Percentiles rank a stretch among this genome's conserved stretches.
phyloP scores from a whole-genome alignment of 2,888 invertebrate genomes.

The Melinopterus prodromus region DNA sequence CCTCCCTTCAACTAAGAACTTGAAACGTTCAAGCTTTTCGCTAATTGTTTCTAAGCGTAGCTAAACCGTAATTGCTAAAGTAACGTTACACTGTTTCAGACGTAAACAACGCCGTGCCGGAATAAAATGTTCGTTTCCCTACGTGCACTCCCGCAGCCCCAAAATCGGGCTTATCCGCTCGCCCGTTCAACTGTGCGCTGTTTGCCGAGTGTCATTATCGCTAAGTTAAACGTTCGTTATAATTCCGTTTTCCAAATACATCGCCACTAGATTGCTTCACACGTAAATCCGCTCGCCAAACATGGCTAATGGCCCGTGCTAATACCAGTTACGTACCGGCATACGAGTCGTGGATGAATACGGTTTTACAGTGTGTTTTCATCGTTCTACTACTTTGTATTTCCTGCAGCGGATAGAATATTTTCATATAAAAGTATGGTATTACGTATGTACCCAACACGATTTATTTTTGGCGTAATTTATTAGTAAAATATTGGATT shows the following conservation, averaged over 20 bases:
- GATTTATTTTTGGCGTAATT: no score
- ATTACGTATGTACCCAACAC: no score
- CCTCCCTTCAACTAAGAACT: background rate
- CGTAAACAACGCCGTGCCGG: background rate
- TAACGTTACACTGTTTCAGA: background rate
- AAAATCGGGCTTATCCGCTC: background rate
- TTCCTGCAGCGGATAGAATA: no score
- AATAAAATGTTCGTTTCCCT: background rate
- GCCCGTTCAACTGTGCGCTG: background rate
- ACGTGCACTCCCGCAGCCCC: background rate
- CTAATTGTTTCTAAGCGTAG: background rate
- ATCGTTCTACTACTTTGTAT: no score
- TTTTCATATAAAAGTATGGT: no score
- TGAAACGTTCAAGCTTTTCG: background rate
- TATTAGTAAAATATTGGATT: no score
- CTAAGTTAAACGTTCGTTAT: conserved; percentile 31
- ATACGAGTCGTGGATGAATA: background rate
- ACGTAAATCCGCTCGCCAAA: conserved; percentile 33
- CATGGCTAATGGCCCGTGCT: conserved; percentile 30
- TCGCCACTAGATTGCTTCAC: conserved; percentile 27
- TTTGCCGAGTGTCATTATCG: conserved; percentile 27
- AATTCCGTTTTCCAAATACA: conserved; percentile 33
- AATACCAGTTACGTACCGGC: background rate
- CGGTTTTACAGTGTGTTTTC: background rate
- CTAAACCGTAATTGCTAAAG: background rate